phyloP scores from a whole-genome alignment of 1,140 invertebrate species.

The Zaprionus ghesquierei region DNA sequence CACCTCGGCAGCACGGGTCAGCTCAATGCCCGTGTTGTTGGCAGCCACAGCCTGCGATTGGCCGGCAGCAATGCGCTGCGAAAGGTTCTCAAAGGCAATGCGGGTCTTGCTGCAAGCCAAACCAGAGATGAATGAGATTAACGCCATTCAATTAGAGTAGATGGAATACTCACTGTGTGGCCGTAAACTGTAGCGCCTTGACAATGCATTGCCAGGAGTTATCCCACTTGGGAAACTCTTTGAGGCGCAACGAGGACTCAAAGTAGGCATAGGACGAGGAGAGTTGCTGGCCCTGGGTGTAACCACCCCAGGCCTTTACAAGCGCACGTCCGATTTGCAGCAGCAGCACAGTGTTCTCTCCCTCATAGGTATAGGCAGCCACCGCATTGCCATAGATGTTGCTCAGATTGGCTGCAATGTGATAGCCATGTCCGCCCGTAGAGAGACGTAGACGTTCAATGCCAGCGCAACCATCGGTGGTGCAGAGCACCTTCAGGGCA shows the following conservation, averaged over 20 bases:
- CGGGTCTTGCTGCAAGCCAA: slow-evolving; percentile 87
- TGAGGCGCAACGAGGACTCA: slow-evolving; percentile 68
- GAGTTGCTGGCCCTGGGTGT: slow-evolving; percentile 84
- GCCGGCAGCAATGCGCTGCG: slow-evolving; percentile 86
- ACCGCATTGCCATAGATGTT: slow-evolving; percentile 91
- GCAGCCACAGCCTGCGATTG: slow-evolving; percentile 89
- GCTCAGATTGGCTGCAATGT: slow-evolving; percentile 92
- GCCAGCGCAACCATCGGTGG: slow-evolving; percentile 88
- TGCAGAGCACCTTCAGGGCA: slow-evolving; percentile 94
- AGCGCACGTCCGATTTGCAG: slow-evolving; percentile 94
- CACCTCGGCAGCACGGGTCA: slow-evolving; percentile 89
- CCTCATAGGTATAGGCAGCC: slow-evolving; percentile 97
- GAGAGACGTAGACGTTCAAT: slow-evolving; percentile 91
- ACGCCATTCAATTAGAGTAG: background rate
- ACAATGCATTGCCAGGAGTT: slow-evolving; percentile 86
- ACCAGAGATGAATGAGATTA: background rate
- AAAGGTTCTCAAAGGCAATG: slow-evolving; percentile 86
- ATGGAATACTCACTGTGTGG: slow-evolving; percentile 86
- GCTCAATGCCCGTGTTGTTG: slow-evolving; percentile 92
- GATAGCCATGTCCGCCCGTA: slow-evolving; percentile 97
- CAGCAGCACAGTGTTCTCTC: slow-evolving; percentile 96
- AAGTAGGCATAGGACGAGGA: slow-evolving; percentile 88
- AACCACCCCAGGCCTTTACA: slow-evolving; percentile 88
- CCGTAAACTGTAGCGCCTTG: slow-evolving; percentile 86
- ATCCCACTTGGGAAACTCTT: slow-evolving; percentile 85